phyloP scores from a whole-genome alignment of 2,797 vertebrate species.

The Toxotes lorentzi region DNA sequence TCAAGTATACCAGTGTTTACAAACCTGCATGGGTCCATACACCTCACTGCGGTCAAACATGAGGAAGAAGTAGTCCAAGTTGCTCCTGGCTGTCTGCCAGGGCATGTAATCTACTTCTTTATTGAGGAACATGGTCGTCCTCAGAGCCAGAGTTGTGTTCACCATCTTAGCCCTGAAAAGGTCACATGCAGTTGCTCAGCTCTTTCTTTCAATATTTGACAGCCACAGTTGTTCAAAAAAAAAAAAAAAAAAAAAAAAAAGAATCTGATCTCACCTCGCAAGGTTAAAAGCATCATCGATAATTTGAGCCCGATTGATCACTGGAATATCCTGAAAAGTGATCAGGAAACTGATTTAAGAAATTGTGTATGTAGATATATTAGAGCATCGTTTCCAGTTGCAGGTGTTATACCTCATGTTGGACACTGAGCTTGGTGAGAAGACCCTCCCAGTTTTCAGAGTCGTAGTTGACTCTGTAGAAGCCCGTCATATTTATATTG shows the following conservation, averaged over 20 bases:
- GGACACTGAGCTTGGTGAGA: conserved; percentile 55
- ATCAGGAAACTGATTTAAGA: neutral
- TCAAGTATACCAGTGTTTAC: conserved; percentile 9
- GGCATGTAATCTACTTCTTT: conserved; percentile 88
- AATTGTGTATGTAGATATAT: neutral
- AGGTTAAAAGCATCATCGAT: conserved; percentile 93
- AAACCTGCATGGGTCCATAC: conserved; percentile 90
- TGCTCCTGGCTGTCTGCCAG: conserved; percentile 86
- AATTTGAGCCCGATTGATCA: conserved; percentile 92
- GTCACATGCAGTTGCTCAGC: neutral
- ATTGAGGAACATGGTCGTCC: conserved; percentile 88
- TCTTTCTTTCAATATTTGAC: neutral
- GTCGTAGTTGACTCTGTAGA: conserved; percentile 92
- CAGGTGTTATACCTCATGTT: conserved; percentile 62
- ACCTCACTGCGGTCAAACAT: conserved; percentile 94
- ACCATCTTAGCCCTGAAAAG: conserved; percentile 83
- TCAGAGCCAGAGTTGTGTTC: conserved; percentile 85
- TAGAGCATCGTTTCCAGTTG: neutral
- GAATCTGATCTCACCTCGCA: conserved; percentile 86
- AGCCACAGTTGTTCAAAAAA: neutral
- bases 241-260: neutral
- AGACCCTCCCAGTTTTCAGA: conserved; percentile 88
- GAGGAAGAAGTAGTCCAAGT: conserved; percentile 86
- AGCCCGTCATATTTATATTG: conserved; percentile 89
- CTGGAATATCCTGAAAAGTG: conserved; percentile 85